Base-by-base conservation (phyloP, 1,140 invertebrate species). In the Drosophila baimaii region DNA sequence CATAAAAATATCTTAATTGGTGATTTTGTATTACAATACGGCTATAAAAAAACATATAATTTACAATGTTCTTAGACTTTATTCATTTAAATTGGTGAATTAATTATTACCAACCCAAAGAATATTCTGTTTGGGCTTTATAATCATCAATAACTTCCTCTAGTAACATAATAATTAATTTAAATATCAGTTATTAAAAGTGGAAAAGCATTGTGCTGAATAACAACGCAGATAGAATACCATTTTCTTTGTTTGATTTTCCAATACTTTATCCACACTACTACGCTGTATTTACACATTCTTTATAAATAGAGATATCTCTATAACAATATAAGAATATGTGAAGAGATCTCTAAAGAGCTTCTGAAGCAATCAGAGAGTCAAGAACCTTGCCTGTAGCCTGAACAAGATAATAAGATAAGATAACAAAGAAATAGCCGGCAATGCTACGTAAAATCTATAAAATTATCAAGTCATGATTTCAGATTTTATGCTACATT, bases 381-480 rank as follows among this genome's bases (percentile, higher is more conserved):
- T 68, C 31, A 41, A 51, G 19, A 64, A 49, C n/a, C n/a, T 19
- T 63, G 25, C 3, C 8, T 25, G 21, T 21, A 13, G 19, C n/a
- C n/a, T n/a, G n/a, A 29, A 64, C 12, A 29, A 69, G 61, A 52
- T 66, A 65, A 17, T n/a, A 10, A 35, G 46, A 69, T 52, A 65
- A 69, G 61, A 69, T 65, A 68, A 31, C 25, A 27, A 61, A 47
- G 5, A 43, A 64, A 19, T 21, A 19, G 31, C 4, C 10, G 6
- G 59, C 52, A 21, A n/a, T 41, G 33, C 17, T 31, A 31, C 2
- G 33, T 43, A 8, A 21, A 55, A 55, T 55, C 19, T 52, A 52
- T 52, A 52, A 49, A 49, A 51, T 43, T 47, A 29, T 63, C 25
- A 63, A 47, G 31, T 29, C 57, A 21, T 47, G 29, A 25, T 31